A percentile compares a stretch with the other conserved stretches of the same genome.
Conservation (phyloP, 1,140 invertebrate species). For the Stenopsyche tienmushanensis region DNA sequence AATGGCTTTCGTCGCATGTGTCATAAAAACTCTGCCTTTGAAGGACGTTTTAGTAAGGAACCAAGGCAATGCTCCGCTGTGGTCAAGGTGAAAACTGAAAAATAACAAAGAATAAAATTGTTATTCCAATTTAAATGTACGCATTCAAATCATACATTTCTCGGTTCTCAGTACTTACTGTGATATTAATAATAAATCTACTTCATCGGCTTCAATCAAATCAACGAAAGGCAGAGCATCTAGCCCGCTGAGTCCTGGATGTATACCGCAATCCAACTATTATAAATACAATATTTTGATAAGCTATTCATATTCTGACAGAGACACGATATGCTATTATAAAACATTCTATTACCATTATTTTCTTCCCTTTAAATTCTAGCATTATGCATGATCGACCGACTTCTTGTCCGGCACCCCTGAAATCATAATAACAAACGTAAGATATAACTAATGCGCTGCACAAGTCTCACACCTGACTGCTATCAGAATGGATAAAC, state of each 20-base stretch:
- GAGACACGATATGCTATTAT: background rate
- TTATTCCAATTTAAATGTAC: no score
- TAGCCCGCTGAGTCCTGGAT: slow-evolving; percentile 95
- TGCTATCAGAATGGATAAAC: no score
- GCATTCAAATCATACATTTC: background rate
- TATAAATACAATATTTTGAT: no score
- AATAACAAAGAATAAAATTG: slow-evolving; percentile 37
- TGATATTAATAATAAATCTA: slow-evolving; percentile 94
- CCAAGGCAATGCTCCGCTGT: slow-evolving; percentile 97
- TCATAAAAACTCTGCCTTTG: slow-evolving; percentile 99
- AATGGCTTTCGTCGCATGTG: slow-evolving; percentile 99
- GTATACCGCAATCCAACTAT: slow-evolving; percentile 96
- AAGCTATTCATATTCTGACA: background rate
- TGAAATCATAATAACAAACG: slow-evolving; percentile 60
- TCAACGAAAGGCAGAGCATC: slow-evolving; percentile 98
- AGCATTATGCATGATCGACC: slow-evolving; percentile 97
- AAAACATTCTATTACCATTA: slow-evolving; percentile 72
- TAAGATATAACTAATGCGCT: no score
- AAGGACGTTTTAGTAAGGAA: slow-evolving; percentile 97
- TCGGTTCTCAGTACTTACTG: slow-evolving; percentile 69
- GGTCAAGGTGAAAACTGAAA: slow-evolving; percentile 92
- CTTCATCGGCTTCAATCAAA: slow-evolving; percentile 94
- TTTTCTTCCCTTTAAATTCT: slow-evolving; percentile 99
- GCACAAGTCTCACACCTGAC: no score
- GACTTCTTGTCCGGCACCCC: slow-evolving; percentile 98